These are phyloP conservation scores for Xiphorhynchus erythropygius DNA, from an alignment of 2,797 vertebrate genomes.

Conservation along the genomic window DNA sequence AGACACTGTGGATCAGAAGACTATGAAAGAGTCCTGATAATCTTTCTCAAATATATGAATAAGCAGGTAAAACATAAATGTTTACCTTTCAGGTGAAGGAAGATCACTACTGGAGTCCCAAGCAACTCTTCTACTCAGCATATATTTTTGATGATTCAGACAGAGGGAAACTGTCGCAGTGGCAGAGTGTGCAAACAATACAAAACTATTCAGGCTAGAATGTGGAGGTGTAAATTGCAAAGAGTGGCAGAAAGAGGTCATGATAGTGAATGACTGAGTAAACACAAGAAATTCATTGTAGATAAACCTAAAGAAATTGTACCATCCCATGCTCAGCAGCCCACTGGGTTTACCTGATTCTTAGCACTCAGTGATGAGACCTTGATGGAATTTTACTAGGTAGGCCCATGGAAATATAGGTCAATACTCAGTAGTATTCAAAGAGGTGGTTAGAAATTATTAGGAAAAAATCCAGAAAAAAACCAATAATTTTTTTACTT, in stretches of 20 bases:
- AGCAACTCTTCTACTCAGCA: not conserved
- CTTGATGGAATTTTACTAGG: not conserved
- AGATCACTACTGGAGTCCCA: not conserved
- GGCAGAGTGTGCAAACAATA: not conserved
- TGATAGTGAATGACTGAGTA: not conserved
- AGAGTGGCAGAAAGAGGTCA: not conserved
- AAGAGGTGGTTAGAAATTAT: not conserved
- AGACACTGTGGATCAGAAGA: not conserved
- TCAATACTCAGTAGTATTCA: not conserved
- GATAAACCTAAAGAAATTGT: not conserved
- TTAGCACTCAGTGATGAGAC: not conserved
- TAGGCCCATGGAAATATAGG: not conserved
- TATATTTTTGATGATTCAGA: not conserved
- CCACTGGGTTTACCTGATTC: not conserved
- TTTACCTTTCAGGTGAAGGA: not conserved
- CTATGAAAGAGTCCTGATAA: not conserved
- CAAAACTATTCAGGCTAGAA: not conserved
- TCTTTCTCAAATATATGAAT: not conserved
- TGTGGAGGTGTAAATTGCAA: not conserved
- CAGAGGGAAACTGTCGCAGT: not conserved
- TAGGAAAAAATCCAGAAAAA: not conserved
- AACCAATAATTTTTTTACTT: not conserved
- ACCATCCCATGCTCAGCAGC: rapidly evolving
- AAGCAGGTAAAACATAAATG: not conserved
- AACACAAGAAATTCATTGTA: not conserved